phyloP scores from a whole-genome alignment of 2,113 vertebrate genomes.

The Notiomystis cincta region DNA sequence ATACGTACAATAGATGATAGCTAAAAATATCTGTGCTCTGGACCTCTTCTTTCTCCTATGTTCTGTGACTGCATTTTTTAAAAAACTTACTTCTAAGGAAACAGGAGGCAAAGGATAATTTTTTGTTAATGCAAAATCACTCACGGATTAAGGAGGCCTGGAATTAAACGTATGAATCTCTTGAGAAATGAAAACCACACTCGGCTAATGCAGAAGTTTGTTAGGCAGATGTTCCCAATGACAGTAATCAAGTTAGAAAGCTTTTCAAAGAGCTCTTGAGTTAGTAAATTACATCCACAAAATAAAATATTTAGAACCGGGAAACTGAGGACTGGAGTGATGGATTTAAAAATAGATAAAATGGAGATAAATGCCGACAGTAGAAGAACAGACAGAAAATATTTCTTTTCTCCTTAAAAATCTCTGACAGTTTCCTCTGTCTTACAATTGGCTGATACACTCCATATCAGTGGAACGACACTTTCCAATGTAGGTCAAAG shows the following conservation, averaged over 20 bases:
- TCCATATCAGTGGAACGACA: neutral
- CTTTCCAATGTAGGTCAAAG: neutral
- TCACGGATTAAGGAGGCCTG: neutral
- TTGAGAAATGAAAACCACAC: neutral
- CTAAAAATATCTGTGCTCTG: neutral
- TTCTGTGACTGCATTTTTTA: neutral
- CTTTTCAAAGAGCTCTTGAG: slow-evolving; percentile 1
- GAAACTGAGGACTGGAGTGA: neutral
- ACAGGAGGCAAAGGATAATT: neutral
- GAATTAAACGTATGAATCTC: slow-evolving; percentile 1
- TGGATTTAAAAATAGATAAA: neutral
- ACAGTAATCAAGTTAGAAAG: slow-evolving; percentile 31
- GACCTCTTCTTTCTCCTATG: neutral
- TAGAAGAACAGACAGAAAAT: neutral
- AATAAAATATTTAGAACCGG: slow-evolving; percentile 37
- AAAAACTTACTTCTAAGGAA: neutral
- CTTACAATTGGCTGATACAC: neutral
- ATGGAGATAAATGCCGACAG: neutral
- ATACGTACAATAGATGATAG: neutral
- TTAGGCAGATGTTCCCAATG: slow-evolving; percentile 28
- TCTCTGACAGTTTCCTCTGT: neutral
- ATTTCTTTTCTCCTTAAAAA: neutral
- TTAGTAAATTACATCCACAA: slow-evolving; percentile 23
- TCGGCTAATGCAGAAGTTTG: slow-evolving; percentile 29
- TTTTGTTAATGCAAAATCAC: slow-evolving; percentile 1